Percentiles rank a stretch among this genome's conserved stretches.
Conservation (phyloP, 1,140 invertebrate genomes). For the Trachymyrmex septentrionalis region DNA sequence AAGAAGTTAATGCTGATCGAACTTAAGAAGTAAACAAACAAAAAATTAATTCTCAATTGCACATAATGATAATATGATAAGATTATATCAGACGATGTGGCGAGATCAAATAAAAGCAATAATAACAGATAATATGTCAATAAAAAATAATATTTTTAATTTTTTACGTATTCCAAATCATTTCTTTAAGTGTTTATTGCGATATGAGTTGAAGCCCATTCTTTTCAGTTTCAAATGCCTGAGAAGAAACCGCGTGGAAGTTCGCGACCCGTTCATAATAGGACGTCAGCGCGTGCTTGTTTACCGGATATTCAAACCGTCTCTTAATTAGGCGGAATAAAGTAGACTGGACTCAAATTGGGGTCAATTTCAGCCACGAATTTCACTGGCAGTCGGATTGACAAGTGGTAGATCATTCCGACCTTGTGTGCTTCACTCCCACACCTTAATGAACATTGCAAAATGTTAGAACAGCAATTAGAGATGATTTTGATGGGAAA, state of each 20-base stretch:
- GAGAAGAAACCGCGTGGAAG: not conserved
- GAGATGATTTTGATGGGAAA: not conserved
- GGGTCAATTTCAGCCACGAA: slow-evolving; percentile 56
- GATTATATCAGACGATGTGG: not conserved
- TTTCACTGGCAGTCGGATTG: slow-evolving; percentile 51
- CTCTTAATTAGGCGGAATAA: slow-evolving; percentile 53
- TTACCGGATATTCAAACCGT: slow-evolving; percentile 50
- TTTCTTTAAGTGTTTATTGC: not conserved
- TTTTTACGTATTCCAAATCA: not conserved
- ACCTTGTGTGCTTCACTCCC: slow-evolving; percentile 49
- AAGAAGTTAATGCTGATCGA: not conserved
- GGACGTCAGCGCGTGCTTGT: slow-evolving; percentile 21
- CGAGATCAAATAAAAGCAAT: not conserved
- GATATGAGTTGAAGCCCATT: not conserved
- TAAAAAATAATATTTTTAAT: slow-evolving; percentile 31
- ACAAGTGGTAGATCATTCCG: slow-evolving; percentile 56
- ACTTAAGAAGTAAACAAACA: not conserved
- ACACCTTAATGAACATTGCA: slow-evolving; percentile 26
- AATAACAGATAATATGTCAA: not conserved
- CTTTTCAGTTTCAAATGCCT: not conserved
- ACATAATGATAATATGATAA: slow-evolving; percentile 21
- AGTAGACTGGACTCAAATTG: slow-evolving; percentile 38
- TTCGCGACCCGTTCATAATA: not conserved
- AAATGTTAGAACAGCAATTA: slow-evolving; percentile 36
- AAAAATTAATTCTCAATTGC: slow-evolving; percentile 2